phyloP scores from a whole-genome alignment of 2,113 vertebrate genomes.

The Hemibagrus wyckioides region DNA sequence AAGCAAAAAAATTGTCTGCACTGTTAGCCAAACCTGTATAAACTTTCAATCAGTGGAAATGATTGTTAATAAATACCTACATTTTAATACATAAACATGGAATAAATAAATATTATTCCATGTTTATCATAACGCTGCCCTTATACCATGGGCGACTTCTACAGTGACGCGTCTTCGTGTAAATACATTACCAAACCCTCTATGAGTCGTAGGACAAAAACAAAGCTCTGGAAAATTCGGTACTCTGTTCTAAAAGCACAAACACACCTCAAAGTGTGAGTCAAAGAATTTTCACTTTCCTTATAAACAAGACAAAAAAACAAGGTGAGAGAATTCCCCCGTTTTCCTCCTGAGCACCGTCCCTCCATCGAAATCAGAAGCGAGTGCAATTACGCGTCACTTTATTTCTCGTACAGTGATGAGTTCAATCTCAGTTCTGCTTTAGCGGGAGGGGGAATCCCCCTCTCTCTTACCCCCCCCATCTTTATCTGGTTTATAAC shows the following conservation, averaged over 20 bases:
- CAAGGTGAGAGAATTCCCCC: constrained; percentile 22
- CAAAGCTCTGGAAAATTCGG: neutral
- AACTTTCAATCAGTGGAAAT: neutral
- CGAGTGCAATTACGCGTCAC: neutral
- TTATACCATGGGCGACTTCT: no score
- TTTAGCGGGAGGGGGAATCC: constrained; percentile 38
- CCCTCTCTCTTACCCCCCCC: neutral
- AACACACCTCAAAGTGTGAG: neutral
- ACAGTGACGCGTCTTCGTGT: neutral
- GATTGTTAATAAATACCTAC: neutral
- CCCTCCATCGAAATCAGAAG: neutral
- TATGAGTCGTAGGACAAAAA: neutral
- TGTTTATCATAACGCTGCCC: no score
- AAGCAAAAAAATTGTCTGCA: no score
- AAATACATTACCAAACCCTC: neutral
- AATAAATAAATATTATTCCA: neutral
- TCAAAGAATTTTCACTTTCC: constrained; percentile 14
- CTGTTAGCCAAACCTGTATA: neutral
- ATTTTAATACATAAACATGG: no score
- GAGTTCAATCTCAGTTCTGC: constrained; percentile 35
- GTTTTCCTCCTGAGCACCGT: neutral
- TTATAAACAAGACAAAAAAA: neutral
- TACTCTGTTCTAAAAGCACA: neutral
- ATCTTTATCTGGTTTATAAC: neutral
- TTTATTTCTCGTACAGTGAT: neutral